phyloP scores from a whole-genome alignment of 2,888 invertebrate species.

The Agrochola lota region DNA sequence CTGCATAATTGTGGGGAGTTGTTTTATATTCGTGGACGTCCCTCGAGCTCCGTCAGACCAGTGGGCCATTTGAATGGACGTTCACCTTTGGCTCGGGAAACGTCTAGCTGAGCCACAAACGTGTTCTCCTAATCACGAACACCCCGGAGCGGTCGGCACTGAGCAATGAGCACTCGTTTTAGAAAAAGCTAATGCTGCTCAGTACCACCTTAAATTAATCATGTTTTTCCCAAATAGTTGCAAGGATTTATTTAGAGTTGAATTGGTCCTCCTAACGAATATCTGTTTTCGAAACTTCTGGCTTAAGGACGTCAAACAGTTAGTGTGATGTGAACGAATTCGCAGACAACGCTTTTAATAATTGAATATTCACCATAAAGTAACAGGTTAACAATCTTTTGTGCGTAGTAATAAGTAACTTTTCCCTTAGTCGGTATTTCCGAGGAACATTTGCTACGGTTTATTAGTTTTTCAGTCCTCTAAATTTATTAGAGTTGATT shows the following conservation, averaged over 20 bases:
- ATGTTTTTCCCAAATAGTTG: background rate
- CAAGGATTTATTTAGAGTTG: background rate
- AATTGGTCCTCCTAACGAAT: background rate
- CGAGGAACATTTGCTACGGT: background rate
- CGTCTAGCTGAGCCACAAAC: conserved; percentile 50
- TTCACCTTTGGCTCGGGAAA: conserved; percentile 62
- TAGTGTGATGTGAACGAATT: background rate
- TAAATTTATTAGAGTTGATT: conserved; percentile 10
- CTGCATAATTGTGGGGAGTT: conserved; percentile 34
- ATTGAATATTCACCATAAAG: background rate
- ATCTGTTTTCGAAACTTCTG: too few relatives aligned
- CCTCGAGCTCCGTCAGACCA: conserved; percentile 31
- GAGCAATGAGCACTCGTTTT: conserved; percentile 17
- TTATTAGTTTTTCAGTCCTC: background rate
- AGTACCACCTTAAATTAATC: background rate
- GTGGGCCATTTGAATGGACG: conserved; percentile 60
- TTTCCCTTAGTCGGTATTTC: conserved; percentile 1
- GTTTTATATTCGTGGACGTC: conserved; percentile 33
- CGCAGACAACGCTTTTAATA: background rate
- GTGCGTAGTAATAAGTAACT: conserved; percentile 4
- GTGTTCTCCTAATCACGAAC: conserved; percentile 59
- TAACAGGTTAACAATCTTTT: conserved; percentile 27
- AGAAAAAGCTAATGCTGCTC: conserved; percentile 19
- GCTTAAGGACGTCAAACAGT: background rate
- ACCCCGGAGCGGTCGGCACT: conserved; percentile 37